Percentiles rank a stretch among this genome's conserved stretches.
Evolutionary conservation across 2,888 invertebrate genomes (phyloP).

Genomic region (Drosophila ezoana): DNA sequence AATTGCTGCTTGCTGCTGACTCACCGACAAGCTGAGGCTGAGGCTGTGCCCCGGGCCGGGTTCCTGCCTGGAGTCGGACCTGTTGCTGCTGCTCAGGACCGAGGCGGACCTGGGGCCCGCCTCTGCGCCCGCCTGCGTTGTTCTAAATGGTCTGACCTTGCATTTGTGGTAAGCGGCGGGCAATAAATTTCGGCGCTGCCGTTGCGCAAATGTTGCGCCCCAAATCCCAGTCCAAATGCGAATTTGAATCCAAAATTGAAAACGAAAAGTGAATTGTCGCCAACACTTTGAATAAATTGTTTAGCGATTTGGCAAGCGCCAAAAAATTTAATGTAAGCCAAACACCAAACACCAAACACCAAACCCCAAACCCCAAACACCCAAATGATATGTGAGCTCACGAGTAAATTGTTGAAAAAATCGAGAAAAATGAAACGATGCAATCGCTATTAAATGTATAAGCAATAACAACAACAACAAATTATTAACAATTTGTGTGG

Average conservation of each 20-base stretch:
- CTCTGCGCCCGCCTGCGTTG: constrained; percentile 47
- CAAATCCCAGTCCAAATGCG: constrained; percentile 35
- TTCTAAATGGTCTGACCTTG: constrained; percentile 78
- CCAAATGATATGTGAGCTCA: constrained; percentile 42
- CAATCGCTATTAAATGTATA: constrained; percentile 39
- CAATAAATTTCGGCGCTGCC: constrained; percentile 68
- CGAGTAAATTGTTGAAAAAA: constrained; percentile 23
- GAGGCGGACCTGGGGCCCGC: not conserved
- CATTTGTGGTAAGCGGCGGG: constrained; percentile 60
- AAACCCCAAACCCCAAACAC: constrained; percentile 21
- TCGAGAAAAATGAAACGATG: constrained; percentile 24
- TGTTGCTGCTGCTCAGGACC: constrained; percentile 19
- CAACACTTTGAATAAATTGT: constrained; percentile 71
- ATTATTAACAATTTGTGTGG: constrained; percentile 4
- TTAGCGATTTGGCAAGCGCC: constrained; percentile 60
- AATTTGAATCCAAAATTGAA: constrained; percentile 49
- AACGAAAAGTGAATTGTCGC: constrained; percentile 75
- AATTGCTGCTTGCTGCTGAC: constrained; percentile 51
- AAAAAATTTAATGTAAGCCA: constrained; percentile 39
- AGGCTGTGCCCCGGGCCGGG: constrained; percentile 23
- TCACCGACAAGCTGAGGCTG: constrained; percentile 36
- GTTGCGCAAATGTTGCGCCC: constrained; percentile 66
- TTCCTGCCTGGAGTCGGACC: constrained; percentile 36
- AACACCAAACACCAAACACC: constrained; percentile 21
- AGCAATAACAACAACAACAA: constrained; percentile 18